A percentile compares a stretch with the other conserved stretches of the same genome.
These are phyloP conservation scores for Xanthia icteritia DNA, from an alignment of 2,888 invertebrate genomes.

Conservation along the genomic window DNA sequence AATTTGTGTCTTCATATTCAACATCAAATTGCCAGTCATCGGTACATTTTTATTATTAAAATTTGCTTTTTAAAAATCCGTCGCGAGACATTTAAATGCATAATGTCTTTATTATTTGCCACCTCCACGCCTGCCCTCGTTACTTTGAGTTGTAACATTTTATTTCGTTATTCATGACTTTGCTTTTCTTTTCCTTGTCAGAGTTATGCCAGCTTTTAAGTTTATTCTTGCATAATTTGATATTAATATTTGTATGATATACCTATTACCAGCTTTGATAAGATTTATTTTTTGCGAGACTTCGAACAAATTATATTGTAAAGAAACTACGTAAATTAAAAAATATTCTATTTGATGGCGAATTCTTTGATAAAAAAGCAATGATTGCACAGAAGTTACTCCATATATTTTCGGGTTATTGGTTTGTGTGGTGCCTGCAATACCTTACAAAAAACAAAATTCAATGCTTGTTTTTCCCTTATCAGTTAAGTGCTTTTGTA, in stretches of 20 bases:
- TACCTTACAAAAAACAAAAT: too few relatives aligned
- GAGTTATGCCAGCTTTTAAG: conserved; percentile 8
- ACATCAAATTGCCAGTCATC: conserved; percentile 24
- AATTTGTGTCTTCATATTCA: conserved; percentile 18
- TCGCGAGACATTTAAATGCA: conserved; percentile 23
- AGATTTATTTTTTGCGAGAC: not conserved
- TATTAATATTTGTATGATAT: conserved; percentile 14
- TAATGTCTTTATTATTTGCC: conserved; percentile 40
- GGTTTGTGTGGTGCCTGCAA: too few relatives aligned
- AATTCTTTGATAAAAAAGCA: not conserved
- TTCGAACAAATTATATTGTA: not conserved
- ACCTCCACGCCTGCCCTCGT: conserved; percentile 20
- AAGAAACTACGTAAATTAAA: not conserved
- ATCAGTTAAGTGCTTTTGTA: too few relatives aligned
- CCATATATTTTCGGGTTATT: too few relatives aligned
- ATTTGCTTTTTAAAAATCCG: conserved; percentile 17
- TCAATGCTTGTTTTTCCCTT: too few relatives aligned
- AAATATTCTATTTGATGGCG: not conserved
- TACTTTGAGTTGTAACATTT: conserved; percentile 34
- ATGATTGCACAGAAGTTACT: too few relatives aligned
- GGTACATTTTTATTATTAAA: conserved; percentile 4
- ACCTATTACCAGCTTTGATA: not conserved
- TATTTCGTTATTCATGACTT: conserved; percentile 30
- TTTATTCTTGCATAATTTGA: conserved; percentile 13
- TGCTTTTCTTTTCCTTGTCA: conserved; percentile 21